These are phyloP conservation scores for Peromyscus leucopus DNA, from an alignment of 2,113 vertebrate genomes.

Conservation along the genomic window DNA sequence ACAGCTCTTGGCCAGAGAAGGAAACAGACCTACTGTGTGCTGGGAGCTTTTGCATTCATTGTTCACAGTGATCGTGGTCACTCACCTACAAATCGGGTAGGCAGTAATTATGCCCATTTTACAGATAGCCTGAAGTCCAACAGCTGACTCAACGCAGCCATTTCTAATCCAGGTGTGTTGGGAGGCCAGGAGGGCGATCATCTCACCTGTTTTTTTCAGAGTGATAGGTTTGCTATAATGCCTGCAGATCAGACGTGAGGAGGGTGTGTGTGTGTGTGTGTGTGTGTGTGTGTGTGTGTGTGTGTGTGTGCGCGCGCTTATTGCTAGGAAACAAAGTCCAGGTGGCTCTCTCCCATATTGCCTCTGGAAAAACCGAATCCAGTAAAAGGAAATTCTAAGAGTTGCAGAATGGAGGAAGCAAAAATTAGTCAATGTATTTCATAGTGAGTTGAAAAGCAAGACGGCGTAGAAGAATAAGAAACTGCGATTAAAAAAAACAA, in stretches of 20 bases:
- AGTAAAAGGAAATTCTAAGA: constrained; percentile 22
- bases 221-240: not conserved
- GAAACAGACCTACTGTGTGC: not conserved
- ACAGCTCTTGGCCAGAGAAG: not conserved
- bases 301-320: not conserved
- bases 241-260: not conserved
- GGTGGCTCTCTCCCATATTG: constrained; percentile 9
- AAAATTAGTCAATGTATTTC: constrained; percentile 23
- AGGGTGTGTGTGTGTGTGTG: too few species aligned
- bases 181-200: not conserved
- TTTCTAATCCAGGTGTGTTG: not conserved
- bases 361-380: constrained; percentile 43
- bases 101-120: constrained; percentile 1
- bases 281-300: too few species aligned
- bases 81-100: not conserved
- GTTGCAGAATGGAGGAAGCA: constrained; percentile 34
- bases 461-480: constrained; percentile 1
- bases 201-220: constrained; percentile 28
- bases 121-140: not conserved
- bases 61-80: not conserved
- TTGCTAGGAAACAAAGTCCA: constrained; percentile 56
- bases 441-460: not conserved
- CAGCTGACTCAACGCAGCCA: not conserved
- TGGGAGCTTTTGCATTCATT: not conserved
- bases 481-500: not conserved